Evolutionary conservation across 2,797 vertebrate genomes (phyloP).

Genomic region (Leptodactylus fallax): DNA sequence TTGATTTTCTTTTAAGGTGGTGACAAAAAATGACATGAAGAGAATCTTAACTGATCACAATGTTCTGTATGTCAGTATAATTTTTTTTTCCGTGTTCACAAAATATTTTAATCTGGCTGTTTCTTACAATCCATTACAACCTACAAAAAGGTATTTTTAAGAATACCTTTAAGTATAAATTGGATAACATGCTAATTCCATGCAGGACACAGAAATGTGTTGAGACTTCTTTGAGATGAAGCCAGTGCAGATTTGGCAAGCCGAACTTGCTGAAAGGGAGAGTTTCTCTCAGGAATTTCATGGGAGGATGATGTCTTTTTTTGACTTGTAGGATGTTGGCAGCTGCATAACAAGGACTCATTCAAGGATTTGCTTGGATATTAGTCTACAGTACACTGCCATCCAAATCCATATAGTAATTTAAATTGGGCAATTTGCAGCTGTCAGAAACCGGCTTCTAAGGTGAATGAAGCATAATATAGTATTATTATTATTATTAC

Average conservation of each 20-base stretch:
- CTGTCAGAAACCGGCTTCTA: slow-evolving; percentile 6
- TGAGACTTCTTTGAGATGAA: slow-evolving; percentile 28
- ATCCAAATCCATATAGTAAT: slow-evolving; percentile 23
- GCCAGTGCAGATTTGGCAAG: slow-evolving; percentile 45
- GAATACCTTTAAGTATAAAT: slow-evolving; percentile 35
- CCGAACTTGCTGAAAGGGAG: slow-evolving; percentile 18
- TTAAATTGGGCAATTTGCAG: slow-evolving; percentile 8
- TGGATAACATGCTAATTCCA: slow-evolving; percentile 45
- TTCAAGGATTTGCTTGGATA: slow-evolving; percentile 13
- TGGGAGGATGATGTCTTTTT: slow-evolving; percentile 51
- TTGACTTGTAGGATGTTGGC: slow-evolving; percentile 19
- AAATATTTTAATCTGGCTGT: not conserved
- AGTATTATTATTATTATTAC: too few relatives aligned
- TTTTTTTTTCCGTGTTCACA: not conserved
- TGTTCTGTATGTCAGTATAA: not conserved
- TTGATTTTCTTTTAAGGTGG: too few relatives aligned
- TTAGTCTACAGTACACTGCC: not conserved
- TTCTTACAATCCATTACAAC: not conserved
- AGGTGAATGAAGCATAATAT: not conserved
- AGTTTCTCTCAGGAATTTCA: slow-evolving; percentile 34
- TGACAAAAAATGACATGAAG: too few relatives aligned
- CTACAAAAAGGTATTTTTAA: not conserved
- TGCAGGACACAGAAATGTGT: slow-evolving; percentile 22
- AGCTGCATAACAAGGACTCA: slow-evolving; percentile 30
- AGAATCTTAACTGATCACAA: too few relatives aligned